Conservation (phyloP, 2,797 vertebrate species). For the Tragelaphus oryx region DNA sequence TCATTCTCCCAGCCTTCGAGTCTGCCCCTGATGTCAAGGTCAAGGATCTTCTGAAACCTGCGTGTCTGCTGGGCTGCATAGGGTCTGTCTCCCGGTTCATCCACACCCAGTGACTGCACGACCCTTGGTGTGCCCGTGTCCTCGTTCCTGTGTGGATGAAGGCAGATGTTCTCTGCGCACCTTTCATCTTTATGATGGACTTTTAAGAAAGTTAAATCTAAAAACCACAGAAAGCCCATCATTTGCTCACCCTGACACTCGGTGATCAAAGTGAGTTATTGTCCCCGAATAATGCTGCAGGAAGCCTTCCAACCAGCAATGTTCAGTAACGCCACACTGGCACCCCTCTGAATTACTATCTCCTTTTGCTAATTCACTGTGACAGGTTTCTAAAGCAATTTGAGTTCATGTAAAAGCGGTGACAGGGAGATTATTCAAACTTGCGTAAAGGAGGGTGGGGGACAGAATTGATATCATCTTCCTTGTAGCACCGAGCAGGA, state of each 20-base stretch:
- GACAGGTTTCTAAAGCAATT: conserved; percentile 74
- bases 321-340: conserved; percentile 61
- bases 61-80: neutral
- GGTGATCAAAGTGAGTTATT: conserved; percentile 51
- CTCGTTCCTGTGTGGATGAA: neutral
- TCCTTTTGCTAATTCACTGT: conserved; percentile 71
- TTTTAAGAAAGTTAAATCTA: conserved; percentile 48
- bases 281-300: conserved; percentile 38
- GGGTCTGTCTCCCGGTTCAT: neutral
- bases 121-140: accelerated
- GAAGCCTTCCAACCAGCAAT: conserved; percentile 59
- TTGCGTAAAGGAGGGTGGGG: neutral
- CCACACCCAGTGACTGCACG: neutral
- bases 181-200: conserved; percentile 21
- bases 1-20: neutral
- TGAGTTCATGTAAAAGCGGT: conserved; percentile 60
- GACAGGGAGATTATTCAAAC: conserved; percentile 39
- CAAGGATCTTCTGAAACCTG: neutral
- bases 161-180: neutral
- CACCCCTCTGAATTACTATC: conserved; percentile 69
- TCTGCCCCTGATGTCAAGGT: neutral
- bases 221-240: conserved; percentile 42
- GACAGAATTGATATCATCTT: neutral
- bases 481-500: neutral
- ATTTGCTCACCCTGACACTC: conserved; percentile 2